phyloP scores from a whole-genome alignment of 2,888 invertebrate genomes.

The Pseudococcus viburni region DNA sequence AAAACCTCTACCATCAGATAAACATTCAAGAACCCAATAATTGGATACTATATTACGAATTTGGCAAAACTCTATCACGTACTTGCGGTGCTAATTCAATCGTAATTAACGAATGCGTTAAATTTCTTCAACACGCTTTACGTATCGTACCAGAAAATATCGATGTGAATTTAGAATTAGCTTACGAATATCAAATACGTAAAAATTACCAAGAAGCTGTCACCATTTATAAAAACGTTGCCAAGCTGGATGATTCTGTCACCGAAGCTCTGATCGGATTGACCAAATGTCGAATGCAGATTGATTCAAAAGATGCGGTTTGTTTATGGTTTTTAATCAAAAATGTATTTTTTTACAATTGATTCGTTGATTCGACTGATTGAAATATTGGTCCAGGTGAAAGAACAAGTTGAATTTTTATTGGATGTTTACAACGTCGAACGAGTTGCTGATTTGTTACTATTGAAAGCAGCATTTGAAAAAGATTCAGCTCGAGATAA shows the following conservation, averaged over 20 bases:
- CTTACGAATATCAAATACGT: conserved; percentile 83
- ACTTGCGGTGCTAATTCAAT: conserved; percentile 69
- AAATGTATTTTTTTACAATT: neutral
- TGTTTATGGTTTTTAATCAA: neutral
- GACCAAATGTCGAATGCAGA: conserved; percentile 76
- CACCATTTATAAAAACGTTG: conserved; percentile 84
- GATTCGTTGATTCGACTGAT: neutral
- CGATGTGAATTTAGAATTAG: conserved; percentile 78
- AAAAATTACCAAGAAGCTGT: conserved; percentile 85
- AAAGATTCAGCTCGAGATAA: conserved; percentile 68
- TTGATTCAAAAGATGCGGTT: conserved; percentile 48
- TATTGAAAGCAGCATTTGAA: conserved; percentile 76
- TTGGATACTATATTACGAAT: conserved; percentile 68
- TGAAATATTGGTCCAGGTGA: conserved; percentile 72
- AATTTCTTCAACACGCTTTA: conserved; percentile 84
- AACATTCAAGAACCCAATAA: conserved; percentile 85
- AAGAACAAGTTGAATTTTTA: conserved; percentile 89
- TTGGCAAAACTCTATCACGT: conserved; percentile 71
- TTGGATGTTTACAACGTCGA: conserved; percentile 80
- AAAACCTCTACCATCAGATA: conserved; percentile 78
- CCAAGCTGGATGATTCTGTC: conserved; percentile 87
- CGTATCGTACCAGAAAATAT: conserved; percentile 63
- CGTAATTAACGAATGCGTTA: conserved; percentile 82
- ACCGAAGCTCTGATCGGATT: conserved; percentile 85
- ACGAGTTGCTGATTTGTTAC: conserved; percentile 77